Evolutionary conservation across 1,140 invertebrate species (phyloP).

Genomic region (Anoplophora glabripennis): DNA sequence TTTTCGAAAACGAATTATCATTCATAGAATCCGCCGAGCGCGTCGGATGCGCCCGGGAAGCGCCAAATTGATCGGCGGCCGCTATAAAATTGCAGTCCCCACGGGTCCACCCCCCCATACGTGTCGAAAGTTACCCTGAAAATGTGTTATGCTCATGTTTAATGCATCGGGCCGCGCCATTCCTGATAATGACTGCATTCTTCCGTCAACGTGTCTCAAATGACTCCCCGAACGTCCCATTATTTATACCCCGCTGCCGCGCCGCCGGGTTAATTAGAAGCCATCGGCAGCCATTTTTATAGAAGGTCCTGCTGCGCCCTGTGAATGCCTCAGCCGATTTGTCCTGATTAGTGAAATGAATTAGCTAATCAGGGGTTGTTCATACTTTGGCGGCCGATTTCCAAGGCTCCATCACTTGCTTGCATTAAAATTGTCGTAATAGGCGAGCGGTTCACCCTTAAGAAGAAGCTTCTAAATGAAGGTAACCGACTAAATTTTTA

Average conservation of each 20-base stretch:
- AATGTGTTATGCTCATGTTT: constrained; percentile 30
- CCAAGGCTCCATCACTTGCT: too few species aligned
- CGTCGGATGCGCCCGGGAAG: constrained; percentile 13
- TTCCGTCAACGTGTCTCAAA: constrained; percentile 27
- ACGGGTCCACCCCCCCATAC: constrained; percentile 15
- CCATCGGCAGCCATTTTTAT: too few species aligned
- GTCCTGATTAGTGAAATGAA: too few species aligned
- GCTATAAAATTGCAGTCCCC: constrained; percentile 26
- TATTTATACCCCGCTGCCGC: constrained; percentile 21
- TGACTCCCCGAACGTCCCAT: constrained; percentile 34
- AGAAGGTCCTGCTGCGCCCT: too few species aligned
- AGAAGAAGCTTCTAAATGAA: too few species aligned
- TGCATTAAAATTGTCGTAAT: too few species aligned
- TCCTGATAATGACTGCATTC: constrained; percentile 39
- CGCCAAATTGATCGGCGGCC: constrained; percentile 26
- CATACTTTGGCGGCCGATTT: too few species aligned
- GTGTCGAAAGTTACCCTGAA: constrained; percentile 30
- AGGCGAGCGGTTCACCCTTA: too few species aligned
- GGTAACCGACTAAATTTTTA: too few species aligned
- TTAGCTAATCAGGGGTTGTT: too few species aligned
- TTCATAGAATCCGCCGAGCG: not conserved
- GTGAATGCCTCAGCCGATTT: too few species aligned
- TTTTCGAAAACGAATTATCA: too few species aligned
- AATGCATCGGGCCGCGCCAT: constrained; percentile 27
- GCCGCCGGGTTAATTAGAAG: constrained; percentile 18